Percentiles rank a stretch among this genome's conserved stretches.
phyloP scores from a whole-genome alignment of 2,113 vertebrate genomes.

The Prionailurus bengalensis region DNA sequence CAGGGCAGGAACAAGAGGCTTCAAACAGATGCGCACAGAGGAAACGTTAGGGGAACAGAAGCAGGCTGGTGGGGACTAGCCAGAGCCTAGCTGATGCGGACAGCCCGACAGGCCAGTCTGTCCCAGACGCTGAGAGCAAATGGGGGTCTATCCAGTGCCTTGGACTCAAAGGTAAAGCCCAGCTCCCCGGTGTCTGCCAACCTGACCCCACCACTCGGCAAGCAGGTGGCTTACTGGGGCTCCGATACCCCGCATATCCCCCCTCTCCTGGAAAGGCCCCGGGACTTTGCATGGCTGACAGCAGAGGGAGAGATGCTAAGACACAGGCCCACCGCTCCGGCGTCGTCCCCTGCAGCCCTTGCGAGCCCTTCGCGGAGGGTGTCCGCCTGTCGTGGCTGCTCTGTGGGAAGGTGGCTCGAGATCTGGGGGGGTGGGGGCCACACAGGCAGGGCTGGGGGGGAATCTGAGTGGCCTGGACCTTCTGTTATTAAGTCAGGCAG shows the following conservation, averaged over 20 bases:
- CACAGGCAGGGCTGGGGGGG: background rate
- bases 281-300: background rate
- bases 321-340: background rate
- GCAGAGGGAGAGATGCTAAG: background rate
- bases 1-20: background rate
- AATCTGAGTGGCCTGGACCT: background rate
- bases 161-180: background rate
- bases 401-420: background rate
- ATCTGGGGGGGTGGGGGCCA: background rate
- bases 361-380: background rate
- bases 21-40: rapidly evolving
- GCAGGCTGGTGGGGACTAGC: background rate
- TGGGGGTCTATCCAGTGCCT: background rate
- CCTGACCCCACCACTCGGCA: background rate
- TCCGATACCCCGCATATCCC: background rate
- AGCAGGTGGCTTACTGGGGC: background rate
- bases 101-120: background rate
- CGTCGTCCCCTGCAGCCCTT: background rate
- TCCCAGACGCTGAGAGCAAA: background rate
- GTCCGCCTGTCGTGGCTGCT: background rate
- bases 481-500: rapidly evolving
- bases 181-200: background rate
- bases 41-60: background rate
- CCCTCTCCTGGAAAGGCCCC: background rate
- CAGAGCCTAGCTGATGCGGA: background rate